Percentiles rank a stretch among this genome's conserved stretches.
Evolutionary conservation across 2,113 vertebrate species (phyloP).

Genomic region (Jacana jacana): DNA sequence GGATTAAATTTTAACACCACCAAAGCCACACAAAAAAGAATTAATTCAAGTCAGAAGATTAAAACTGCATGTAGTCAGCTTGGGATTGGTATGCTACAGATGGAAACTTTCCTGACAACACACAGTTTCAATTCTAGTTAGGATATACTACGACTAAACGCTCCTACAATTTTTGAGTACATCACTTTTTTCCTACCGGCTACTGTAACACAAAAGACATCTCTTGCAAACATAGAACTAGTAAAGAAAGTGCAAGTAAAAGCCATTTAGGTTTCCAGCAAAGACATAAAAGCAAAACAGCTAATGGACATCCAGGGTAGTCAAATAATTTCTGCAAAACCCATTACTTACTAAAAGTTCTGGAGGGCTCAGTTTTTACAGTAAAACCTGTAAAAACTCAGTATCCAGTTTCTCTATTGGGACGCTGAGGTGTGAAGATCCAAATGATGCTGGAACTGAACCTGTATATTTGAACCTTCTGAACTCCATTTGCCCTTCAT

Average conservation of each 20-base stretch:
- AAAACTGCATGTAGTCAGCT: not conserved
- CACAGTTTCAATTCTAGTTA: not conserved
- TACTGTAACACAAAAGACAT: slow-evolving; percentile 30
- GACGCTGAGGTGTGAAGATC: slow-evolving; percentile 77
- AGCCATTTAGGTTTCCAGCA: slow-evolving; percentile 67
- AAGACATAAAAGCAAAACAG: slow-evolving; percentile 59
- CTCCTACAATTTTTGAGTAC: not conserved
- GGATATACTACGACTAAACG: slow-evolving; percentile 2
- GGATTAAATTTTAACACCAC: slow-evolving; percentile 33
- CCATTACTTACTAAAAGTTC: slow-evolving; percentile 79
- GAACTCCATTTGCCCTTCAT: slow-evolving; percentile 65
- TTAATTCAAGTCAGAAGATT: not conserved
- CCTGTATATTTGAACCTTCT: slow-evolving; percentile 75
- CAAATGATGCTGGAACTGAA: slow-evolving; percentile 74
- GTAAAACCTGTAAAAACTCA: slow-evolving; percentile 74
- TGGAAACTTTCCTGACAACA: slow-evolving; percentile 20
- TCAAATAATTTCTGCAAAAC: slow-evolving; percentile 83
- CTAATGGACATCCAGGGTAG: slow-evolving; percentile 66
- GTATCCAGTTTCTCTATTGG: slow-evolving; percentile 77
- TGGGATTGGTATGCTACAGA: not conserved
- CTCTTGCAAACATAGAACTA: slow-evolving; percentile 50
- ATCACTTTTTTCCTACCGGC: not conserved
- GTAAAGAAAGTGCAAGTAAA: slow-evolving; percentile 49
- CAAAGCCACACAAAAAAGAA: slow-evolving; percentile 27
- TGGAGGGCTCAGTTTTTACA: slow-evolving; percentile 74